These are phyloP conservation scores for Ruditapes philippinarum DNA, from an alignment of 1,140 invertebrate genomes.

Conservation along the genomic window DNA sequence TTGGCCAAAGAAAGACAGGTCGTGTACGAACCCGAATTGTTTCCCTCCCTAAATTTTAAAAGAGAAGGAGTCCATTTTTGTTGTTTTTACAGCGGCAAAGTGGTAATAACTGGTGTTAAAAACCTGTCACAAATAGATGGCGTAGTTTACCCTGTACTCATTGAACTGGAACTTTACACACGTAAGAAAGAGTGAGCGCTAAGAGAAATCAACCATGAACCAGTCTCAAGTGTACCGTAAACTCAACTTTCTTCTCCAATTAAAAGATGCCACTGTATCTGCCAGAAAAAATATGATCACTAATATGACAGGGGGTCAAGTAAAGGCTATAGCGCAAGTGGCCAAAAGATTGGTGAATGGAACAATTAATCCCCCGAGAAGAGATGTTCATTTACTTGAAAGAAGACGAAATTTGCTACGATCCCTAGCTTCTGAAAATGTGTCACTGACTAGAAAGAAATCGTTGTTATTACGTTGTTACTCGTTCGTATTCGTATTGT, in stretches of 20 bases:
- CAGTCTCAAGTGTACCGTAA: not conserved
- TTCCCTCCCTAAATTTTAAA: not conserved
- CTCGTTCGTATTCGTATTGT: not conserved
- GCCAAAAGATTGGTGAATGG: not conserved
- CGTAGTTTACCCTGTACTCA: not conserved
- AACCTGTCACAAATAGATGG: not conserved
- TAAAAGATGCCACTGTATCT: not conserved
- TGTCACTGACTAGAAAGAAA: conserved; percentile 4
- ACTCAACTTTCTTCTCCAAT: not conserved
- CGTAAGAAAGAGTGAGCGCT: not conserved
- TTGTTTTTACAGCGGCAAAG: conserved; percentile 8
- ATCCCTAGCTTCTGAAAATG: not conserved
- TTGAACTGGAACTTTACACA: conserved; percentile 17
- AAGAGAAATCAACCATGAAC: not conserved
- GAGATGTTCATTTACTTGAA: not conserved
- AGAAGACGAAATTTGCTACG: not conserved
- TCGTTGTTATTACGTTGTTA: not conserved
- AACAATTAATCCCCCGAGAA: not conserved
- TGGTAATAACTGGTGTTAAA: conserved; percentile 19
- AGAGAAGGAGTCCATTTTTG: not conserved
- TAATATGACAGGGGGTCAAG: not conserved
- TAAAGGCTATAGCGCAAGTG: not conserved
- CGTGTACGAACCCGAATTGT: conserved; percentile 12
- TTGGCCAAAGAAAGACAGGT: no score
- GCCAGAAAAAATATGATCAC: not conserved